Conservation (phyloP, 64 coral and sea anemone species). For the Montipora foliosa region DNA sequence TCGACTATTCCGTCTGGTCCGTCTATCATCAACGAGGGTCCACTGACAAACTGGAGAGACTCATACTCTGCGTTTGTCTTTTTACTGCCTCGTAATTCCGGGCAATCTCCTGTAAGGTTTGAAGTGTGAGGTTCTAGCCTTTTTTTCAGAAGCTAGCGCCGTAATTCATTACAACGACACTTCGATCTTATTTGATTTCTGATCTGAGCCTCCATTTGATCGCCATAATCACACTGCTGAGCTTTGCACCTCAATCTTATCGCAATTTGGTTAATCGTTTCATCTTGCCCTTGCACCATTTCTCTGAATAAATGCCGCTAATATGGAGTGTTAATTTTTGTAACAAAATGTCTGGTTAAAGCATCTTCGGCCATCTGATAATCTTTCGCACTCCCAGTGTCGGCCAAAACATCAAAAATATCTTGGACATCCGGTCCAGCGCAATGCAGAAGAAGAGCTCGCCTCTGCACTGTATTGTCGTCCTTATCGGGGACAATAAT, state of each 20-base stretch:
- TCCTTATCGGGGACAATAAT: background rate
- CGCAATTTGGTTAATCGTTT: background rate
- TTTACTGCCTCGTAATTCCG: conserved; percentile 1
- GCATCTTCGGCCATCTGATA: background rate
- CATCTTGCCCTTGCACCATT: too few species aligned
- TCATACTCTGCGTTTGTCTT: conserved; percentile 3
- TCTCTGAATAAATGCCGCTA: background rate
- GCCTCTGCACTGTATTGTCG: background rate
- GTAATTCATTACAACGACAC: conserved; percentile 24
- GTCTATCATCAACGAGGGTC: too few species aligned
- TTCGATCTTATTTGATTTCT: background rate
- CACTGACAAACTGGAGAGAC: too few species aligned
- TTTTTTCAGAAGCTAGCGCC: conserved; percentile 50
- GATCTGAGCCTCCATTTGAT: too few species aligned
- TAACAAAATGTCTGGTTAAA: conserved; percentile 30
- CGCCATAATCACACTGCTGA: background rate
- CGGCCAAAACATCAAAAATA: too few species aligned
- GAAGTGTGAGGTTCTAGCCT: conserved; percentile 5
- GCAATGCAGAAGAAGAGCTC: too few species aligned
- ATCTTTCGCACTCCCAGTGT: background rate
- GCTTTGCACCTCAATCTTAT: background rate
- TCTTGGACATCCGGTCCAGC: too few species aligned
- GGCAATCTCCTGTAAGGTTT: too few species aligned
- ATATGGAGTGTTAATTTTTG: background rate
- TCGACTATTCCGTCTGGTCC: too few species aligned